Percentiles rank a stretch among this genome's conserved stretches.
Conservation (phyloP, 2,888 invertebrate species). For the Teleiodes luculella region DNA sequence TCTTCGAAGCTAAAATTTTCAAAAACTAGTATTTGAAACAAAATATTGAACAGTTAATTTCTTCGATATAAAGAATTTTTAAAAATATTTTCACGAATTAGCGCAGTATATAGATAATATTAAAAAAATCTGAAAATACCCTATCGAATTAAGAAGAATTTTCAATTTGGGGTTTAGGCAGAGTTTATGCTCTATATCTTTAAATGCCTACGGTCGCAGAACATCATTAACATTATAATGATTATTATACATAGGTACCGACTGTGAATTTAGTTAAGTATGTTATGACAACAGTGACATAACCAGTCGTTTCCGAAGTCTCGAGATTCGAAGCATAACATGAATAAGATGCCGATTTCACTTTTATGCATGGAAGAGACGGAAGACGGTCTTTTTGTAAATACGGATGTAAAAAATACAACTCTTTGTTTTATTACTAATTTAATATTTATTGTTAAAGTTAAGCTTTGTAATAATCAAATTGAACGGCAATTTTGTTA, state of each 20-base stretch:
- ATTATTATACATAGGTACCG: background rate
- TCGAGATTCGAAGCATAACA: background rate
- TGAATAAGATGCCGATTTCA: slow-evolving; percentile 3
- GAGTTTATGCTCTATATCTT: background rate
- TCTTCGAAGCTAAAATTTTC: too few species aligned
- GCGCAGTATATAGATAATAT: too few species aligned
- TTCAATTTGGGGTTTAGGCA: background rate
- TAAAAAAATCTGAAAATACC: too few species aligned
- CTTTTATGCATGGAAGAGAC: background rate
- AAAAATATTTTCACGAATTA: too few species aligned
- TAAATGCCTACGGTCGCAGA: background rate
- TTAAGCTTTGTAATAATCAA: too few species aligned
- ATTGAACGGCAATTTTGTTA: too few species aligned
- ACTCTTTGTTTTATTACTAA: background rate
- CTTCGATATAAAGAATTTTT: too few species aligned
- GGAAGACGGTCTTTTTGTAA: too few species aligned
- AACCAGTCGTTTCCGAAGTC: slow-evolving; percentile 2
- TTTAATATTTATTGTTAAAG: too few species aligned
- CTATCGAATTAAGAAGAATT: too few species aligned
- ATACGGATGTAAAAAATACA: background rate
- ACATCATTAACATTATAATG: background rate
- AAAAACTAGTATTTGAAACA: too few species aligned
- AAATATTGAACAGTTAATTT: too few species aligned
- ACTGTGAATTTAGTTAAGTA: background rate
- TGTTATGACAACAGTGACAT: slow-evolving; percentile 6